Evolutionary conservation across 2,888 invertebrate genomes (phyloP), one percentile per base, ranked within the genome.

Genomic region (Netelia virgata): DNA sequence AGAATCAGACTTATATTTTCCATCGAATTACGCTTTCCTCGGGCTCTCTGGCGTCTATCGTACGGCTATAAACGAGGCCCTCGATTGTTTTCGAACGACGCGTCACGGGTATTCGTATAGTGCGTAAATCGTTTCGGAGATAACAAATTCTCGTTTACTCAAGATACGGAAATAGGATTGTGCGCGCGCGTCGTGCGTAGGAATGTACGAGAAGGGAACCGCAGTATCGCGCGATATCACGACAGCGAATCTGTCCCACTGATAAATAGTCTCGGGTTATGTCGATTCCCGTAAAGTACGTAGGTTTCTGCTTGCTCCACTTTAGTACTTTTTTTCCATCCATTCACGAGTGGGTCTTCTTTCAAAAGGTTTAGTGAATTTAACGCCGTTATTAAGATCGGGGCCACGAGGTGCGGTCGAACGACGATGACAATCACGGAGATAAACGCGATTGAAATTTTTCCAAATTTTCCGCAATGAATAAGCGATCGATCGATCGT

Each of bases 51-150:
- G 23, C 23, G 63, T 5, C n/a, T n/a, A 23, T 43, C 20, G 8
- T 18, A 43, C 57, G 23, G 47, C 14, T 55, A 20, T 23, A 28
- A 43, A 55, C 50, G 18, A 43, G 47, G 43, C 14, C 16, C n/a
- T n/a, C 10, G 69, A 75, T 70, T 57, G 43, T 74, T 64, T 78
- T 64, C 16, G 69, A 50, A 47, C 23, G 36, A 47, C 47, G 69
- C 47, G 69, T 47, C 36, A 73, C 50, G 53, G 20, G 16, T 3
- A n/a, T 76, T 50, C 16, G 23, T 57, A 64, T 6, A 18, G 16
- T 18, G 57, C 36, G 43, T 69, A 63, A 78, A 82, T 77, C 75
- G 79, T 57, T 83, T 63, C n/a, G 11, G 20, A 63, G 80, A 80
- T 73, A 73, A 5, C 5, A 47, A 76, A 47, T 36, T 16, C 59